These are phyloP conservation scores for Diadophis punctatus DNA, from an alignment of 2,113 vertebrate genomes.

Conservation along the genomic window DNA sequence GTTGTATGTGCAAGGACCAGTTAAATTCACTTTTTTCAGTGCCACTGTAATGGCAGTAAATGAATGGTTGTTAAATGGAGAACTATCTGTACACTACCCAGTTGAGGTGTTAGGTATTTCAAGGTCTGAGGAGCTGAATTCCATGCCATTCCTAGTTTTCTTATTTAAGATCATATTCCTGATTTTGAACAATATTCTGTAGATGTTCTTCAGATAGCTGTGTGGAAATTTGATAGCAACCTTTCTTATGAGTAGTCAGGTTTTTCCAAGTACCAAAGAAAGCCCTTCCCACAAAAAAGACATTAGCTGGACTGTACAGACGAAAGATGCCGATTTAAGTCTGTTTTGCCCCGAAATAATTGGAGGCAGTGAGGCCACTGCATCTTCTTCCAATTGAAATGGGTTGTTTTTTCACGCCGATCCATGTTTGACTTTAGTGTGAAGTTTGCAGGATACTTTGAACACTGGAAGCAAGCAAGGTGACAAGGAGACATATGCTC, in stretches of 20 bases:
- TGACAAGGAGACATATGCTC: neutral
- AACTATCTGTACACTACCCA: neutral
- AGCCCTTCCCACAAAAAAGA: slow-evolving; percentile 71
- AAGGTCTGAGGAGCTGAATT: rapidly evolving
- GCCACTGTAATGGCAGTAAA: neutral
- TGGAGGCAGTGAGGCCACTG: slow-evolving; percentile 71
- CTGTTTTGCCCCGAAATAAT: slow-evolving; percentile 74
- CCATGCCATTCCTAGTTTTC: rapidly evolving
- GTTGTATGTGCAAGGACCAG: neutral
- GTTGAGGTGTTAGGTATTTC: neutral
- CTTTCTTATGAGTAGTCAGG: slow-evolving; percentile 72
- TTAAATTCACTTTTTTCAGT: neutral
- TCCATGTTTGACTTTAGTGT: slow-evolving; percentile 80
- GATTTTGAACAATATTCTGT: slow-evolving; percentile 25
- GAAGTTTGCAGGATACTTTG: slow-evolving; percentile 77
- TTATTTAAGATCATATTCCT: slow-evolving; percentile 11
- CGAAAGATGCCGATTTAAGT: slow-evolving; percentile 70
- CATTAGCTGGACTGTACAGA: slow-evolving; percentile 73
- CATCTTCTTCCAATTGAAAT: slow-evolving; percentile 78
- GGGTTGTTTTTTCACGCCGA: slow-evolving; percentile 77
- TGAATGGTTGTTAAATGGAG: neutral
- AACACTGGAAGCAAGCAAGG: slow-evolving; percentile 74
- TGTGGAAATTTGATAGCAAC: slow-evolving; percentile 67
- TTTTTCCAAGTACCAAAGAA: slow-evolving; percentile 72
- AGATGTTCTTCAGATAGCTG: slow-evolving; percentile 20